A percentile compares a stretch with the other conserved stretches of the same genome.
phyloP scores from a whole-genome alignment of 2,797 vertebrate species.

The Neosilurus hyrtlii region DNA sequence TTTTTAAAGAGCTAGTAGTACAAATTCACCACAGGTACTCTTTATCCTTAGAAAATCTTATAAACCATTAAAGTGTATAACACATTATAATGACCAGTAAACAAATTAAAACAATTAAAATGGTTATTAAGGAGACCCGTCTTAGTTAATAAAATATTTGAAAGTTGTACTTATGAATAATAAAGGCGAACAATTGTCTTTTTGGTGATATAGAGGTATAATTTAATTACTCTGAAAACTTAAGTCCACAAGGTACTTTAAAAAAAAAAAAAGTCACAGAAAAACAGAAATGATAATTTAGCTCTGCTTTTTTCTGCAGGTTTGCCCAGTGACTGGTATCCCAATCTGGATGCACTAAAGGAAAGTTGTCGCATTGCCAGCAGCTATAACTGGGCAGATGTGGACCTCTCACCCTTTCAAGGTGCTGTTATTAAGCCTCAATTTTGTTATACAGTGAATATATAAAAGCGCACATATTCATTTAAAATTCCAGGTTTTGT shows the following conservation, averaged over 20 bases:
- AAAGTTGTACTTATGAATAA: not conserved
- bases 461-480: too few species aligned
- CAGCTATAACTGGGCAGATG: conserved; percentile 93
- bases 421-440: conserved; percentile 64
- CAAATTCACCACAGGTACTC: too few species aligned
- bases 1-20: too few species aligned
- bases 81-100: too few species aligned
- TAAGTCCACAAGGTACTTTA: not conserved
- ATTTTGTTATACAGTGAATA: not conserved
- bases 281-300: not conserved
- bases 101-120: too few species aligned
- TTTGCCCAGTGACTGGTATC: conserved; percentile 87
- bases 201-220: not conserved
- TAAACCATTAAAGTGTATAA: too few species aligned
- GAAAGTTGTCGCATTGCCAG: conserved; percentile 93
- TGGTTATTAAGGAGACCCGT: too few species aligned
- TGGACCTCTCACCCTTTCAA: conserved; percentile 92
- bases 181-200: not conserved
- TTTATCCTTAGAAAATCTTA: too few species aligned
- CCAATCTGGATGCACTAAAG: conserved; percentile 89
- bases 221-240: not conserved
- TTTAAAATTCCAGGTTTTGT: too few species aligned
- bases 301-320: conserved; percentile 68
- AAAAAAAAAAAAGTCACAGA: too few species aligned
- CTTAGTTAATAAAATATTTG: not conserved